These are phyloP conservation scores for Volucella inflata DNA, from an alignment of 2,888 invertebrate genomes.

Conservation along the genomic window DNA sequence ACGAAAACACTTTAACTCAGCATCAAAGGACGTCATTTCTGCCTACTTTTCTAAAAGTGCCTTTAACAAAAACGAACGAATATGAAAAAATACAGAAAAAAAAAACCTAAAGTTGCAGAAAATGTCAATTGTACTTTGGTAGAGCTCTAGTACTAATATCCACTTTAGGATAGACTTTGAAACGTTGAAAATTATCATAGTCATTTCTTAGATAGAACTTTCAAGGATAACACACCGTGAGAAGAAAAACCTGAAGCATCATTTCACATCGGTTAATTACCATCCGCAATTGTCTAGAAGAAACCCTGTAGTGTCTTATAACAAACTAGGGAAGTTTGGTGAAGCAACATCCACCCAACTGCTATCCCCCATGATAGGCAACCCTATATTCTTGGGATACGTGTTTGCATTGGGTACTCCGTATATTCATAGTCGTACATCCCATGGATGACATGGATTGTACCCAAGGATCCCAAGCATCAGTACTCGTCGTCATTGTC, in stretches of 20 bases:
- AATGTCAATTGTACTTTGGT: conserved; percentile 72
- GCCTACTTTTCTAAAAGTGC: conserved; percentile 22
- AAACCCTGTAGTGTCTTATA: conserved; percentile 49
- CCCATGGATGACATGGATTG: no score
- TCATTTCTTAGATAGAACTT: conserved; percentile 73
- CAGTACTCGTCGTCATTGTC: no score
- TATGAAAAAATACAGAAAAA: no score
- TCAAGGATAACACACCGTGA: conserved; percentile 71
- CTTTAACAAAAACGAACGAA: conserved; percentile 38
- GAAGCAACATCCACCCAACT: background rate
- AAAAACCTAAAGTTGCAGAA: conserved; percentile 21
- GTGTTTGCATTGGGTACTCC: no score
- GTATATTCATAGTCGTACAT: no score
- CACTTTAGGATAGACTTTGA: conserved; percentile 60
- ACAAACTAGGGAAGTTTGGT: conserved; percentile 12
- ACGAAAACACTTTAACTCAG: conserved; percentile 28
- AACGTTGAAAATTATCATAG: conserved; percentile 68
- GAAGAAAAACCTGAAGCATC: conserved; percentile 66
- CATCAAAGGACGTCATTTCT: conserved; percentile 58
- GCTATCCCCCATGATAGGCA: no score
- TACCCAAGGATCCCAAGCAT: no score
- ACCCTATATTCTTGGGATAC: no score
- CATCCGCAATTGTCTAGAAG: conserved; percentile 75
- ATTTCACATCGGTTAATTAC: conserved; percentile 73
- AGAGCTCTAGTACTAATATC: conserved; percentile 42